Evolutionary conservation across 2,113 vertebrate species (phyloP).

Genomic region (Setophaga petechia): DNA sequence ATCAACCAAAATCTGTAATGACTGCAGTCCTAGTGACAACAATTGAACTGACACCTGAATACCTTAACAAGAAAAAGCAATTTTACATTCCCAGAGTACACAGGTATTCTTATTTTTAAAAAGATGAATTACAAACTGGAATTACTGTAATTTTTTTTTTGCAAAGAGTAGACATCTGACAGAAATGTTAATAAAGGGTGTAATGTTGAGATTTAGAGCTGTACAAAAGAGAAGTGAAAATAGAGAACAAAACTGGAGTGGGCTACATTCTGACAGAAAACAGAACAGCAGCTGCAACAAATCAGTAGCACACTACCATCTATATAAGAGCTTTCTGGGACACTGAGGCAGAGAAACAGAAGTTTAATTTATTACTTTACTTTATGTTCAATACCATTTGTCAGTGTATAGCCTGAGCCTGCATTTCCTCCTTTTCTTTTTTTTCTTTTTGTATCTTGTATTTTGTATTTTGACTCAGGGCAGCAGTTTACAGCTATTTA

Average conservation of each 20-base stretch:
- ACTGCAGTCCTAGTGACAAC: not conserved
- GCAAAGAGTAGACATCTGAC: not conserved
- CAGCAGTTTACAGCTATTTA: not conserved
- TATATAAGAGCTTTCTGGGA: constrained; percentile 9
- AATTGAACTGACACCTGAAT: not conserved
- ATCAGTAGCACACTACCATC: not conserved
- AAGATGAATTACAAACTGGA: constrained; percentile 4
- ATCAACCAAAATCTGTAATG: not conserved
- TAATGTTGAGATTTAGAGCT: not conserved
- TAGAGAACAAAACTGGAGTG: not conserved
- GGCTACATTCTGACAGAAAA: not conserved
- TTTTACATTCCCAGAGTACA: not conserved
- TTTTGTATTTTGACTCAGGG: not conserved
- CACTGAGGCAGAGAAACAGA: constrained; percentile 36
- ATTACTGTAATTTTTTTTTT: not conserved
- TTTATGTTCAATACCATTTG: constrained; percentile 10
- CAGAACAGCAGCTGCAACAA: constrained; percentile 19
- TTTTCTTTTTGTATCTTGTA: not conserved
- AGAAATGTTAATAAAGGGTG: not conserved
- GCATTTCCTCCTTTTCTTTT: not conserved
- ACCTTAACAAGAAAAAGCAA: constrained; percentile 15
- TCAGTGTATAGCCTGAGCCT: not conserved
- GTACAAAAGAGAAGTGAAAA: constrained; percentile 2
- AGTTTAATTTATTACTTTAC: constrained; percentile 35
- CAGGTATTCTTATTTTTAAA: not conserved